These are phyloP conservation scores for Dicycla oo DNA, from an alignment of 2,888 invertebrate species.

Conservation along the genomic window DNA sequence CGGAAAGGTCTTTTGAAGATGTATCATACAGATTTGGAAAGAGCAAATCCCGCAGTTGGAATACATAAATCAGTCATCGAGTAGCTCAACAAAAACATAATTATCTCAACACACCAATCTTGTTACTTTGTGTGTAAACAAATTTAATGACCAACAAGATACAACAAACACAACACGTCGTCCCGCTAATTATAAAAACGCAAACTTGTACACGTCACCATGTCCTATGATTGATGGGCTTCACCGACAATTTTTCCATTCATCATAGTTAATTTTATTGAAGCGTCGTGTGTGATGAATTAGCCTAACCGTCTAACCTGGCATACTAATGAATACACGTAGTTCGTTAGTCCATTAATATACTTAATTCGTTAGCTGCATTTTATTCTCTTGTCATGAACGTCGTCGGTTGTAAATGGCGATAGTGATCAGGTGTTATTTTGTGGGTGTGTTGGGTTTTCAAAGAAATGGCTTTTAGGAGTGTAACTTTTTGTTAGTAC, in stretches of 20 bases:
- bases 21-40: neutral
- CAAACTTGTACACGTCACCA: conserved; percentile 71
- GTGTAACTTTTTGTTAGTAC: conserved; percentile 41
- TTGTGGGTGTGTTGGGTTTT: conserved; percentile 42
- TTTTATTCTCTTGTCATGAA: conserved; percentile 58
- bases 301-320: conserved; percentile 81
- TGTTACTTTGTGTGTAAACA: conserved; percentile 21
- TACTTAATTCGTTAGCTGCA: conserved; percentile 61
- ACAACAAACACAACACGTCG: conserved; percentile 61
- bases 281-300: conserved; percentile 83
- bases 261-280: conserved; percentile 89
- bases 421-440: conserved; percentile 52
- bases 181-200: conserved; percentile 67
- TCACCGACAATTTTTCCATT: conserved; percentile 85
- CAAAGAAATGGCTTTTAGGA: conserved; percentile 54
- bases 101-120: conserved; percentile 9
- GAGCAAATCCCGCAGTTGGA: neutral
- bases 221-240: conserved; percentile 86
- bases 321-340: conserved; percentile 74
- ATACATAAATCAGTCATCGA: neutral
- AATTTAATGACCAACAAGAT: conserved; percentile 42
- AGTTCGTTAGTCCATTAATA: conserved; percentile 72
- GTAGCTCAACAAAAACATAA: conserved; percentile 8
- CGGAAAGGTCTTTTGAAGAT: neutral
- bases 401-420: conserved; percentile 54